Conservation (phyloP, 92 coral and sea anemone genomes). For the Pocillopora meandrina region DNA sequence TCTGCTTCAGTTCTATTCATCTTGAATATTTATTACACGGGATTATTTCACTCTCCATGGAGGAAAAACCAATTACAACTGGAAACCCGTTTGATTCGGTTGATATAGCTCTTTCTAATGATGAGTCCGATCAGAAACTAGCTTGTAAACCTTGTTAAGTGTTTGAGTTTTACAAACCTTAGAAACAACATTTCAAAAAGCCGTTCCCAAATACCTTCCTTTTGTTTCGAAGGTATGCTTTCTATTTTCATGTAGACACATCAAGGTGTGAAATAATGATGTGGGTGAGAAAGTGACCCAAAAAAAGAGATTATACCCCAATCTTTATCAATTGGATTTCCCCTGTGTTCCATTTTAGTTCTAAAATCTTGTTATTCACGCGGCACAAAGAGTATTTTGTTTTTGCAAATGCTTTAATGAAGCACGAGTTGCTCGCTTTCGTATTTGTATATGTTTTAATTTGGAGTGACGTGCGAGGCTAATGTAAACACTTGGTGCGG, state of each 20-base stretch:
- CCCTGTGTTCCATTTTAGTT: neutral
- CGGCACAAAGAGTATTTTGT: neutral
- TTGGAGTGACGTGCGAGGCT: slow-evolving; percentile 18
- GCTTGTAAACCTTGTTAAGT: no score
- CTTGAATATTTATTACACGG: no score
- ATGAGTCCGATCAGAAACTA: no score
- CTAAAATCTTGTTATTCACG: neutral
- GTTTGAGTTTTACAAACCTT: neutral
- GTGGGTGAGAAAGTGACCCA: slow-evolving; percentile 33
- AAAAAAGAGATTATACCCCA: slow-evolving; percentile 3
- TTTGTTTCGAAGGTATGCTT: slow-evolving; percentile 39
- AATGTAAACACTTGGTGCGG: slow-evolving; percentile 44
- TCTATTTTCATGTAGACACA: slow-evolving; percentile 33
- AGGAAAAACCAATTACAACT: no score
- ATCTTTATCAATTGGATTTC: neutral
- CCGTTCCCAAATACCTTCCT: slow-evolving; percentile 31
- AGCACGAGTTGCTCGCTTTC: neutral
- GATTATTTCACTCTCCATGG: no score
- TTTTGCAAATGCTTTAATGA: neutral
- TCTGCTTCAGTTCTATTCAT: no score
- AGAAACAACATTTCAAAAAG: slow-evolving; percentile 1
- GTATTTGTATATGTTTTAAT: slow-evolving; percentile 24
- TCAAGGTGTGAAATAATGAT: slow-evolving; percentile 30
- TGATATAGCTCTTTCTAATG: no score
- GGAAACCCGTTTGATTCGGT: no score